phyloP scores from a whole-genome alignment of 2,797 vertebrate genomes.

The Squalus acanthias region DNA sequence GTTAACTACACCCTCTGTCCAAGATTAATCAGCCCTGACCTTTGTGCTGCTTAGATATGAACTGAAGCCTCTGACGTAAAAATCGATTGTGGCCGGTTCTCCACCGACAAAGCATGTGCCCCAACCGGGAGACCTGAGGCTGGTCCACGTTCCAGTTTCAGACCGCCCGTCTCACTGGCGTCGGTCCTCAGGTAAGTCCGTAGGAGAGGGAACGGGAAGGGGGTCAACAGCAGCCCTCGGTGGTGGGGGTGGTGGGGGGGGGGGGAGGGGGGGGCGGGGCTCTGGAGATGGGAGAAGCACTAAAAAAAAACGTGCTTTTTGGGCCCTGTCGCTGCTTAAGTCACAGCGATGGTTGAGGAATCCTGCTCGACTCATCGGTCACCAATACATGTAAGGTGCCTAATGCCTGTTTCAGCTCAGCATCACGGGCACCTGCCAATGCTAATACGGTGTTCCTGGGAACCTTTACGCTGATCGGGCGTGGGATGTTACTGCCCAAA shows the following conservation, averaged over 20 bases:
- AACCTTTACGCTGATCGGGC: neutral
- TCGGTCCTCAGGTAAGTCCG: neutral
- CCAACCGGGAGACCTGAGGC: neutral
- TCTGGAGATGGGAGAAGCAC: neutral
- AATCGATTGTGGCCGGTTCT: neutral
- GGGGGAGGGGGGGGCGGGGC: no score
- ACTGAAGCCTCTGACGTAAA: no score
- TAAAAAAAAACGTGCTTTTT: neutral
- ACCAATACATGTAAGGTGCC: neutral
- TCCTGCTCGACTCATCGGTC: neutral
- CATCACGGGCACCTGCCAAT: neutral
- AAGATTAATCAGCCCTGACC: no score
- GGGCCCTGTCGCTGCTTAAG: neutral
- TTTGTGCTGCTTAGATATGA: no score
- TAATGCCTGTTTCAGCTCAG: neutral
- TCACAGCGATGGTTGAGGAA: neutral
- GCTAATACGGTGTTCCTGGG: neutral
- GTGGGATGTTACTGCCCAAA: no score
- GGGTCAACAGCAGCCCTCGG: no score
- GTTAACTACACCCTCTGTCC: no score
- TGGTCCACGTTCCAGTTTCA: no score
- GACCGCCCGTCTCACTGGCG: neutral
- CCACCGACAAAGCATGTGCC: neutral
- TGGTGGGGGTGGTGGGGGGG: no score
- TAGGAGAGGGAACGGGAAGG: neutral